A percentile compares a stretch with the other conserved stretches of the same genome.
phyloP scores from a whole-genome alignment of 2,888 invertebrate genomes.

The Platynereis dumerilii region DNA sequence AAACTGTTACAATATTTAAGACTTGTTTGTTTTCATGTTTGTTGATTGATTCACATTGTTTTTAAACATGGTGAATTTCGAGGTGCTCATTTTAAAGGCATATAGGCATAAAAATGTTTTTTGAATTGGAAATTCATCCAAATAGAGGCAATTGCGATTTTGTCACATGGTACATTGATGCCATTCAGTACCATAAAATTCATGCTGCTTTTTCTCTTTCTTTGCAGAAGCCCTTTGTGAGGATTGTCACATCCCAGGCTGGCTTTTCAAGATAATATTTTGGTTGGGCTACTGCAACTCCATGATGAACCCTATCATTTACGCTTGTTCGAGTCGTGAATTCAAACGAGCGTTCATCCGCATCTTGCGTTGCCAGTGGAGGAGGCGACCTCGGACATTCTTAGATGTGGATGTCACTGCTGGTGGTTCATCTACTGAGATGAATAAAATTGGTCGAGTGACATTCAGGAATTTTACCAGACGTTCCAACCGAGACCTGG shows the following conservation, averaged over 20 bases:
- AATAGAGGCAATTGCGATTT: no score
- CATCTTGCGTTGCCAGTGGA: slow-evolving; percentile 54
- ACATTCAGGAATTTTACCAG: slow-evolving; percentile 10
- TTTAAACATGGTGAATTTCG: no score
- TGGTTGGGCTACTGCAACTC: slow-evolving; percentile 75
- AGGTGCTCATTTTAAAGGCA: no score
- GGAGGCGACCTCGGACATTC: slow-evolving; percentile 13
- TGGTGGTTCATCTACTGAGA: slow-evolving; percentile 11
- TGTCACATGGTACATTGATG: no score
- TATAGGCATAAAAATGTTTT: no score
- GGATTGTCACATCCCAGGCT: slow-evolving; percentile 59
- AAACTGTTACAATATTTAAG: no score
- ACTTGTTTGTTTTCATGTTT: no score
- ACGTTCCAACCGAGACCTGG: not conserved
- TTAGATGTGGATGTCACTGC: slow-evolving; percentile 1
- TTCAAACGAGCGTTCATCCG: slow-evolving; percentile 65
- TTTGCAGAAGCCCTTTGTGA: slow-evolving; percentile 66
- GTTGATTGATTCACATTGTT: no score
- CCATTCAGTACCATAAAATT: no score
- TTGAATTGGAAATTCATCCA: no score
- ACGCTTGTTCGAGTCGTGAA: slow-evolving; percentile 68
- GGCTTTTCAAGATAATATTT: slow-evolving; percentile 71
- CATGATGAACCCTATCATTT: slow-evolving; percentile 69
- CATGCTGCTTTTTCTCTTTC: not conserved
- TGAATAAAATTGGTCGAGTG: slow-evolving; percentile 12